Base-by-base conservation (phyloP, 1,140 invertebrate species). In the silkworm (Bombyx mori) region DNA sequence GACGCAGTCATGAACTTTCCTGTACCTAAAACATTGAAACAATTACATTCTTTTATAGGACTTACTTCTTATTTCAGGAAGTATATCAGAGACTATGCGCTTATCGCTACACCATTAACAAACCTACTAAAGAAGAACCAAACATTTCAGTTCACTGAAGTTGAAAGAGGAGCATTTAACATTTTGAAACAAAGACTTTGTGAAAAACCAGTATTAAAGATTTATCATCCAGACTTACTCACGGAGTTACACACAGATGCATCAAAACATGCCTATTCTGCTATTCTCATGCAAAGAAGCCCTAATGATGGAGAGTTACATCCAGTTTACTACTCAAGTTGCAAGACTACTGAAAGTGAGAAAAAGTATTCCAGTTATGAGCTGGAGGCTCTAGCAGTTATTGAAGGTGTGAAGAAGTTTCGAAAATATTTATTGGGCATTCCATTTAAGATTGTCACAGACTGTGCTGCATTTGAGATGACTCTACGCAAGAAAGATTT, bases 311-410 rank as follows among this genome's bases (percentile, higher is more conserved):
- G 56, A 42, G 44, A 51, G 5, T 45, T 66, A 10, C 63, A 69
- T 44, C 69, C 72, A 1, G 61, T 70, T 2, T 54, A 66, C 35
- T 72, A 62, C 8, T 63, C 67, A 60, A 72, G 65, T 54, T 56
- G 46, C 1, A 66, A 57, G 48, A 79, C 89, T 10, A 69, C 56
- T n/a, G 68, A 71, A 7, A 52, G 64, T 9, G 88, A 91, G 68
- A 65, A 43, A 5, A 78, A 77, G 35, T 90, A 88, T 55, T 58
- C 62, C 4, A 69, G 73, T 57, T 86, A 84, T 62, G 75, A 85
- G 46, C 53, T 86, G 10, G 80, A 86, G 56, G 62, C 68, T 0
- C 57, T 88, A 12, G 82, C 86, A 5, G 57, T 86, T 5, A 62
- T 84, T 10, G 62, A 69, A 61, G 70, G 74, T 1, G 44, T 88